Evolutionary conservation across 2,797 vertebrate species (phyloP).

Genomic region (Crypturellus tataupa): DNA sequence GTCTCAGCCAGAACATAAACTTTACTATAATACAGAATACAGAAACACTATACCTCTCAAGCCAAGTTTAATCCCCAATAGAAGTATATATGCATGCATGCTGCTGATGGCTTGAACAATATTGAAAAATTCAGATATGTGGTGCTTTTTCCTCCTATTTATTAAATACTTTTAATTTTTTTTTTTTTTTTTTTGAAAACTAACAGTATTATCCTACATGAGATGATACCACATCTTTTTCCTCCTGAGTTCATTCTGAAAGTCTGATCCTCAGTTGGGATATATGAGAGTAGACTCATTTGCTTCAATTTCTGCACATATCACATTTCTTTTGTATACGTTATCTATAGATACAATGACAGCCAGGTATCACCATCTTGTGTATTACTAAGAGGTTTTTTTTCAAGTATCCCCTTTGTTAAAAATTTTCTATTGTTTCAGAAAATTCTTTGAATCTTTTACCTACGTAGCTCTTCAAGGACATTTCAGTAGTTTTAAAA

Average conservation of each 20-base stretch:
- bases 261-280: background rate
- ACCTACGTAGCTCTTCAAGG: constrained; percentile 53
- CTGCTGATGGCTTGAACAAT: background rate
- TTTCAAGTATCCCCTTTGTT: background rate
- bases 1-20: background rate
- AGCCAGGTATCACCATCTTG: background rate
- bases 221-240: background rate
- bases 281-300: background rate
- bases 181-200: background rate
- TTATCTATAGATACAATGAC: background rate
- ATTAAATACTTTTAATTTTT: background rate
- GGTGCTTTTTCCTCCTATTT: background rate
- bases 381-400: background rate
- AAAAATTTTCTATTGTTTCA: constrained; percentile 45
- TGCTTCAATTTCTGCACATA: constrained; percentile 10
- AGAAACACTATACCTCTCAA: background rate
- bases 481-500: constrained; percentile 69
- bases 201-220: background rate
- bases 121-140: background rate
- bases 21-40: background rate
- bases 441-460: constrained; percentile 41
- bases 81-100: background rate
- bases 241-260: background rate
- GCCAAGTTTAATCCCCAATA: background rate
- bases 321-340: background rate